These are phyloP conservation scores for Propithecus deckenii DNA, from an alignment of 2,797 vertebrate genomes.

Conservation along the genomic window DNA sequence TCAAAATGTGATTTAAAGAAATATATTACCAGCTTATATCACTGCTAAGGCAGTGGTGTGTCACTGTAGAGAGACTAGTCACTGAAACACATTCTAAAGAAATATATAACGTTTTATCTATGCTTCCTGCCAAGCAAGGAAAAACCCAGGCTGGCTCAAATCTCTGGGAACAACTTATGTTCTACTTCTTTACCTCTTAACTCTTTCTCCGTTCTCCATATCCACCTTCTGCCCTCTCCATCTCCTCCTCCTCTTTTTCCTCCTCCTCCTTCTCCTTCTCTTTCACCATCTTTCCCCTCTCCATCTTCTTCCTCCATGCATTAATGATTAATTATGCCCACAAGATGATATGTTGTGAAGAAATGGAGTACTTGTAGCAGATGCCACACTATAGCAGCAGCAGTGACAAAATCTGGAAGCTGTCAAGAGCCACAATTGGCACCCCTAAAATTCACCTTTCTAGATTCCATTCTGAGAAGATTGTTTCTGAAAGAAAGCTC, in stretches of 20 bases:
- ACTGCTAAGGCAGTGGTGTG: not conserved
- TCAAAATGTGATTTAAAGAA: conserved; percentile 41
- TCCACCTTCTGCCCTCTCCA: not conserved
- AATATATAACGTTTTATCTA: not conserved
- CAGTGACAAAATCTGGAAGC: not conserved
- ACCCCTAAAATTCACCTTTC: not conserved
- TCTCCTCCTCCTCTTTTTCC: not conserved
- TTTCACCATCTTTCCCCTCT: not conserved
- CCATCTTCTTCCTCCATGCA: not conserved
- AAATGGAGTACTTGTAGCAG: not conserved
- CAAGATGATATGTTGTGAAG: not conserved
- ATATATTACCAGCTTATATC: conserved; percentile 14
- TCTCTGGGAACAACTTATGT: not conserved
- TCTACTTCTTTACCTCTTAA: not conserved
- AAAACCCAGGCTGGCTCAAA: not conserved
- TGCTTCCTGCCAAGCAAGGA: not conserved
- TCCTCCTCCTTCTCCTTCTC: not conserved
- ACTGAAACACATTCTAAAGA: conserved; percentile 37
- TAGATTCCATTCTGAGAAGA: not conserved
- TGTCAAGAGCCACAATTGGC: not conserved
- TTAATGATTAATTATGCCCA: not conserved
- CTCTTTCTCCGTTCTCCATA: not conserved
- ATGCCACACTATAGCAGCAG: not conserved
- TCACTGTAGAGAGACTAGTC: not conserved
- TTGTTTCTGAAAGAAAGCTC: conserved; percentile 6